Percentiles rank a stretch among this genome's conserved stretches.
These are phyloP conservation scores for Argynnis bischoffii DNA, from an alignment of 2,888 invertebrate species.

Conservation along the genomic window DNA sequence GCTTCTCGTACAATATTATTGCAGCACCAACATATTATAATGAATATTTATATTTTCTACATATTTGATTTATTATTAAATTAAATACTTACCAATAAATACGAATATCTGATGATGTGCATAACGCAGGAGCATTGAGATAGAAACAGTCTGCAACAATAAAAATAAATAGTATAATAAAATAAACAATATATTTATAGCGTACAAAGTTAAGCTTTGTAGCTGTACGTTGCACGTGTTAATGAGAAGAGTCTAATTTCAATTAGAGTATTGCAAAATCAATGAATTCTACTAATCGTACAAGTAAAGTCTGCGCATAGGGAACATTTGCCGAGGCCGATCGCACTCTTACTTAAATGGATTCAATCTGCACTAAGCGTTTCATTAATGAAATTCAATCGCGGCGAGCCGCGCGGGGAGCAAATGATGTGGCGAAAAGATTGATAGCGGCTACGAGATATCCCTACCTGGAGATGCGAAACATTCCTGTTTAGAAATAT, in stretches of 20 bases:
- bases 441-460: conserved; percentile 59
- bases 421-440: conserved; percentile 82
- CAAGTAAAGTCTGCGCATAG: conserved; percentile 32
- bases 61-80: background rate
- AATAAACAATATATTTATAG: background rate
- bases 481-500: conserved; percentile 15
- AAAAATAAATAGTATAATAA: background rate
- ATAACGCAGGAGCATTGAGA: conserved; percentile 98
- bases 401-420: conserved; percentile 69
- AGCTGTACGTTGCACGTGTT: background rate
- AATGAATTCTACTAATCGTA: conserved; percentile 24
- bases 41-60: background rate
- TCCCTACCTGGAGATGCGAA: conserved; percentile 32
- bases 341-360: conserved; percentile 76
- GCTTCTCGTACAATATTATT: too few relatives aligned
- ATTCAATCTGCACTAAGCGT: conserved; percentile 81
- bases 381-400: conserved; percentile 82
- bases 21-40: too few relatives aligned
- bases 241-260: conserved; percentile 13
- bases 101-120: conserved; percentile 99
- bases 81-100: conserved; percentile 93
- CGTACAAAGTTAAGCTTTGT: background rate
- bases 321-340: conserved; percentile 52
- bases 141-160: conserved; percentile 96
- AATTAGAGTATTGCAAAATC: conserved; percentile 15